Evolutionary conservation across 2,113 vertebrate species (phyloP).

Genomic region (Xenus cinereus): DNA sequence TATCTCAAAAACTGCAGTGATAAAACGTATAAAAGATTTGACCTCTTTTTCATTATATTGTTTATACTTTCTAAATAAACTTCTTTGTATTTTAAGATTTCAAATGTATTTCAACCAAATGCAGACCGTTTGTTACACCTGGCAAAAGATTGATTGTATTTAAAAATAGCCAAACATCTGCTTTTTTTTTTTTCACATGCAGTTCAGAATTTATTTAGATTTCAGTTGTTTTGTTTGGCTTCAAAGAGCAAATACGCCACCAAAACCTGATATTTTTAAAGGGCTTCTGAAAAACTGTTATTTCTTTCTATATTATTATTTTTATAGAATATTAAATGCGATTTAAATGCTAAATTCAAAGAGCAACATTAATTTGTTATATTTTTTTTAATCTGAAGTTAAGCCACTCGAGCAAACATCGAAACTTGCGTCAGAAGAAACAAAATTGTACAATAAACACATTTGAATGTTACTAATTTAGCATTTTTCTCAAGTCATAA

Average conservation of each 20-base stretch:
- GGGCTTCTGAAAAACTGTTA: background rate
- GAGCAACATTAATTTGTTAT: background rate
- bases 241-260: background rate
- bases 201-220: background rate
- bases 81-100: background rate
- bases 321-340: background rate
- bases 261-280: background rate
- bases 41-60: background rate
- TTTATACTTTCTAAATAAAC: background rate
- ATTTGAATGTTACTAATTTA: background rate
- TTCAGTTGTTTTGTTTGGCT: background rate
- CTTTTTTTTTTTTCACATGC: background rate
- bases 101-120: background rate
- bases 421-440: background rate
- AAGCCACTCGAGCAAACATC: background rate
- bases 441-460: background rate
- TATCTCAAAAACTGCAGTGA: background rate
- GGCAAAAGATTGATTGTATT: background rate
- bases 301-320: background rate
- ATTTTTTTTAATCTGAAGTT: background rate
- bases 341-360: background rate
- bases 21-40: background rate
- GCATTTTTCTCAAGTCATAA: background rate
- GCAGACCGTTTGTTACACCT: background rate
- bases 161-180: slow-evolving; percentile 6